These are phyloP conservation scores for Meles meles DNA, from an alignment of 2,113 vertebrate species.

Conservation along the genomic window DNA sequence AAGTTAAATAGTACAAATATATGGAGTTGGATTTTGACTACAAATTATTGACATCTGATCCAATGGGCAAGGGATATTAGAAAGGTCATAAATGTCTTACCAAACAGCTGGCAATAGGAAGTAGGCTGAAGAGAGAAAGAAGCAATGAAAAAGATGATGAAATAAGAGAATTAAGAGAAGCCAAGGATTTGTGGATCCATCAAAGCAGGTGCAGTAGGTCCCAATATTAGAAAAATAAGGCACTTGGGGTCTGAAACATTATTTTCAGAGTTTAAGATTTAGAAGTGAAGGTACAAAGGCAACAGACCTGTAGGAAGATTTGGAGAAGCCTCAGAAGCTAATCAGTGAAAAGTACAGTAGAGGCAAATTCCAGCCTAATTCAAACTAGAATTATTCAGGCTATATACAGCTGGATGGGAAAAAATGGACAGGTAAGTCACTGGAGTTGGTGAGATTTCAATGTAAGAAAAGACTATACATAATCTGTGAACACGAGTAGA, in stretches of 20 bases:
- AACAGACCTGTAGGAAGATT: not conserved
- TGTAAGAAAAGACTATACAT: not conserved
- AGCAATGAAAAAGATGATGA: not conserved
- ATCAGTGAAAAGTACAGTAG: not conserved
- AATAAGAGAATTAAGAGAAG: not conserved
- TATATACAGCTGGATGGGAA: not conserved
- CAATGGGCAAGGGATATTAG: not conserved
- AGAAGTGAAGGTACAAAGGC: not conserved
- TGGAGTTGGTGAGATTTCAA: not conserved
- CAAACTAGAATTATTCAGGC: not conserved
- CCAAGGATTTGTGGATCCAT: not conserved
- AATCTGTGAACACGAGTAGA: not conserved
- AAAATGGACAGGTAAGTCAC: not conserved
- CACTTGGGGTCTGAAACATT: not conserved
- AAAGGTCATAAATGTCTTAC: not conserved
- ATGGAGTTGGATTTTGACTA: not conserved
- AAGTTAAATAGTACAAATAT: not conserved
- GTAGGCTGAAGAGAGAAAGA: not conserved
- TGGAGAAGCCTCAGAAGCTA: not conserved
- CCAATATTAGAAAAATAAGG: not conserved
- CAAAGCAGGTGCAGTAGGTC: not conserved
- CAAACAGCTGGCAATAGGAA: not conserved
- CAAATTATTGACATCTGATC: not conserved
- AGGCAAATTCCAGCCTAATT: not conserved
- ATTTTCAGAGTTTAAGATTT: not conserved